Conservation (phyloP, 2,797 vertebrate species). For the Poeciliopsis presidionis region DNA sequence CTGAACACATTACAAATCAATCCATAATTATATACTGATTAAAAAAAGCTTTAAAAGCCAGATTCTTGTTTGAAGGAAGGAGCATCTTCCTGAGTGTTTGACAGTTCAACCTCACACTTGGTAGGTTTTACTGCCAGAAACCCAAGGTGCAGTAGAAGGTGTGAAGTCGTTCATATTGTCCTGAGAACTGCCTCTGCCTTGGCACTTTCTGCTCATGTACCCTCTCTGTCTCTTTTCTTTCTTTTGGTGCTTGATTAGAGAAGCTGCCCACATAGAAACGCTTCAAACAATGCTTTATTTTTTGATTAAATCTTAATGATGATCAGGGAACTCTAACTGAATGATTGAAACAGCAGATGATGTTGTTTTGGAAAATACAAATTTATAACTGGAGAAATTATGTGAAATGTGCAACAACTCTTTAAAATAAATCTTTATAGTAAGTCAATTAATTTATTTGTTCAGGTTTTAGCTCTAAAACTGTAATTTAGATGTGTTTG, state of each 20-base stretch:
- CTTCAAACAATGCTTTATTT: background rate
- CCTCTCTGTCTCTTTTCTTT: background rate
- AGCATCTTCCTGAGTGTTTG: background rate
- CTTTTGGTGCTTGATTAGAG: background rate
- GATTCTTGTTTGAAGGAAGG: background rate
- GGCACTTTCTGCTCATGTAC: background rate
- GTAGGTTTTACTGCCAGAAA: conserved; percentile 1
- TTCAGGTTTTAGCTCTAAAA: background rate
- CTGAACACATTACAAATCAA: background rate
- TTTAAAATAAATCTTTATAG: too few species aligned
- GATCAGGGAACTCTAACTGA: background rate
- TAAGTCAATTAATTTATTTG: background rate
- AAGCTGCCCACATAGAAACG: background rate
- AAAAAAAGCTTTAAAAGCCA: background rate
- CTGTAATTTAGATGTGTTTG: background rate
- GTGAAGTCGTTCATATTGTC: background rate
- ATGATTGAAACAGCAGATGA: background rate
- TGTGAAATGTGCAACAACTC: background rate
- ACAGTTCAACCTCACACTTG: background rate
- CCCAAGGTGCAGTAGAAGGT: background rate
- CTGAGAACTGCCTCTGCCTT: background rate
- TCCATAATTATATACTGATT: background rate
- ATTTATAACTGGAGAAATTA: background rate
- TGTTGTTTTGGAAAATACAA: background rate
- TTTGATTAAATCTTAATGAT: background rate